Conservation (phyloP, 2,113 vertebrate genomes). For the Cochlearius cochlearius region DNA sequence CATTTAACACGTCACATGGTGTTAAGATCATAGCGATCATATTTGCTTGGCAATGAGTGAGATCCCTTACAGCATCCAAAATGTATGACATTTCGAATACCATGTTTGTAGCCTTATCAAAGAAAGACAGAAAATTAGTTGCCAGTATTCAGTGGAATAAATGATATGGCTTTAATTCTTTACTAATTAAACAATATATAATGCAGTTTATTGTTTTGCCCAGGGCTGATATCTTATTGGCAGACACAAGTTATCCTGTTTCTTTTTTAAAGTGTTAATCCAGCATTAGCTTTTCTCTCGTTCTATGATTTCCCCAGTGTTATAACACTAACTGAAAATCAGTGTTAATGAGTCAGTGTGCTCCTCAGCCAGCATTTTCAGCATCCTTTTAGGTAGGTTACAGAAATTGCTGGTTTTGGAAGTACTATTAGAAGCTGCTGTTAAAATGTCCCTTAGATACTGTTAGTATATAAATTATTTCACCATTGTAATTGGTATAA, state of each 20-base stretch:
- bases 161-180: not conserved
- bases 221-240: not conserved
- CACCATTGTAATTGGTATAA: not conserved
- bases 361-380: not conserved
- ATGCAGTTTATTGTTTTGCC: not conserved
- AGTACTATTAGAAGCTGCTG: not conserved
- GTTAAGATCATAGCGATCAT: not conserved
- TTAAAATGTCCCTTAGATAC: not conserved
- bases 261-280: not conserved
- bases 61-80: not conserved
- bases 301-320: not conserved
- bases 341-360: not conserved
- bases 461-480: not conserved
- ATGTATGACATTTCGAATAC: not conserved
- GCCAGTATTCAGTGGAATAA: not conserved
- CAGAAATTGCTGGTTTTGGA: not conserved
- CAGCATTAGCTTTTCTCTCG: not conserved
- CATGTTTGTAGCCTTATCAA: not conserved
- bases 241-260: not conserved
- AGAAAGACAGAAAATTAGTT: not conserved
- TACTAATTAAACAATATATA: not conserved
- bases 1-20: not conserved
- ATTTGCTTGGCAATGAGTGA: not conserved
- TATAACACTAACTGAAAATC: not conserved
- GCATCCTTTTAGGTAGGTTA: not conserved